Evolutionary conservation across 2,888 invertebrate genomes (phyloP).

Genomic region (Amphimallon solstitiale): DNA sequence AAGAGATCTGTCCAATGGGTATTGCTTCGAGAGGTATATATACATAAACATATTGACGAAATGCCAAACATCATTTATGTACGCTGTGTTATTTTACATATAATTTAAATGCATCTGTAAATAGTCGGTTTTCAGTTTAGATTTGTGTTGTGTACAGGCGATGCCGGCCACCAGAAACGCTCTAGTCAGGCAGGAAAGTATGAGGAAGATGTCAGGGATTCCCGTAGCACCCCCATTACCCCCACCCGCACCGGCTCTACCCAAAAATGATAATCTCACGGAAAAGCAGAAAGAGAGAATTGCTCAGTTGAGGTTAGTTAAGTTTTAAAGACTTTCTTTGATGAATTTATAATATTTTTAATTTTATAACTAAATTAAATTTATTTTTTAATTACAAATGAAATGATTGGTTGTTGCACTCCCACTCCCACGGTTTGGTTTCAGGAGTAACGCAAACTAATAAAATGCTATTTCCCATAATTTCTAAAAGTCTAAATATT

Average conservation of each 20-base stretch:
- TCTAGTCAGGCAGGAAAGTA: constrained; percentile 58
- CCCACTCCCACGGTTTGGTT: too few relatives aligned
- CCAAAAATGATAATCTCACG: constrained; percentile 66
- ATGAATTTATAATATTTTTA: too few relatives aligned
- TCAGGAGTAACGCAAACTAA: too few relatives aligned
- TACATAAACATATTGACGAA: constrained; percentile 15
- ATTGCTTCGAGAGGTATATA: not conserved
- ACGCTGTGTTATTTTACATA: not conserved
- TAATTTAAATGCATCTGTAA: not conserved
- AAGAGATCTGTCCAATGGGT: not conserved
- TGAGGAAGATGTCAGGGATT: constrained; percentile 55
- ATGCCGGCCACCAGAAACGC: constrained; percentile 58
- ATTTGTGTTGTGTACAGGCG: constrained; percentile 48
- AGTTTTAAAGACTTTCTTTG: not conserved
- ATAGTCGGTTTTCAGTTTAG: constrained; percentile 10
- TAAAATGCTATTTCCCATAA: too few relatives aligned
- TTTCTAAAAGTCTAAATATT: too few relatives aligned
- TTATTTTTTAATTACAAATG: too few relatives aligned
- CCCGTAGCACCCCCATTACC: constrained; percentile 58
- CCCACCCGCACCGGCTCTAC: constrained; percentile 70
- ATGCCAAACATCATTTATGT: constrained; percentile 15
- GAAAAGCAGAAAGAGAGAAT: constrained; percentile 73
- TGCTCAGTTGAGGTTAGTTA: constrained; percentile 72
- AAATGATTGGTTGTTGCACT: too few relatives aligned
- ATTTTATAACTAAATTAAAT: too few relatives aligned